Percentiles rank a stretch among this genome's conserved stretches.
Evolutionary conservation across 2,797 vertebrate genomes (phyloP).

Genomic region (Ibycter americanus): DNA sequence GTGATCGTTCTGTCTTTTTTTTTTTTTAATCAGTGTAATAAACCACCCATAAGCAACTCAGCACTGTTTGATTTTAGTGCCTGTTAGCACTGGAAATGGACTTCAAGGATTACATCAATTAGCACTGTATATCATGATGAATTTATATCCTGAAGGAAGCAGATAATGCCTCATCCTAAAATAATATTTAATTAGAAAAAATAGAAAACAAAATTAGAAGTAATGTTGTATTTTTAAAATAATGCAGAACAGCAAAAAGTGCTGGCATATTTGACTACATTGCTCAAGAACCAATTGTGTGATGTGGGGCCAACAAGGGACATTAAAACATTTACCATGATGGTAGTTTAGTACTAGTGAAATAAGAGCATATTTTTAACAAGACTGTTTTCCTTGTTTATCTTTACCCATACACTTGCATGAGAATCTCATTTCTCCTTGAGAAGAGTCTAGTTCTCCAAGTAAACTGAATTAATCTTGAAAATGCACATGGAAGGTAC

Average conservation of each 20-base stretch:
- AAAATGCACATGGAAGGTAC: neutral
- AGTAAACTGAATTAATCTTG: neutral
- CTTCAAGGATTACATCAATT: neutral
- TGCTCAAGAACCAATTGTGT: neutral
- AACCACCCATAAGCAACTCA: neutral
- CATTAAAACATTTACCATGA: neutral
- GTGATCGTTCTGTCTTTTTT: neutral
- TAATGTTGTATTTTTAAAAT: neutral
- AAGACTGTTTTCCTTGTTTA: neutral
- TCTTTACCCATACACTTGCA: neutral
- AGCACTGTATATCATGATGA: neutral
- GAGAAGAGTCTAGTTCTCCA: neutral
- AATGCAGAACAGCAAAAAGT: neutral
- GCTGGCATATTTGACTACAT: neutral
- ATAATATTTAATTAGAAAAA: conserved; percentile 29
- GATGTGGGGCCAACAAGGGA: neutral
- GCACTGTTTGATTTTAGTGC: neutral
- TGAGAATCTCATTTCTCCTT: neutral
- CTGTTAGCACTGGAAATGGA: neutral
- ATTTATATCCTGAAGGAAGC: neutral
- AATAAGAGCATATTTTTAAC: neutral
- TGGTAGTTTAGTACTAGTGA: neutral
- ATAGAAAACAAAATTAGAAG: neutral
- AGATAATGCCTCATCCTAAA: neutral
- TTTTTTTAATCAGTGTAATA: neutral